These are phyloP conservation scores for Monarcha castaneiventris DNA, from an alignment of 2,113 vertebrate species.

Conservation along the genomic window DNA sequence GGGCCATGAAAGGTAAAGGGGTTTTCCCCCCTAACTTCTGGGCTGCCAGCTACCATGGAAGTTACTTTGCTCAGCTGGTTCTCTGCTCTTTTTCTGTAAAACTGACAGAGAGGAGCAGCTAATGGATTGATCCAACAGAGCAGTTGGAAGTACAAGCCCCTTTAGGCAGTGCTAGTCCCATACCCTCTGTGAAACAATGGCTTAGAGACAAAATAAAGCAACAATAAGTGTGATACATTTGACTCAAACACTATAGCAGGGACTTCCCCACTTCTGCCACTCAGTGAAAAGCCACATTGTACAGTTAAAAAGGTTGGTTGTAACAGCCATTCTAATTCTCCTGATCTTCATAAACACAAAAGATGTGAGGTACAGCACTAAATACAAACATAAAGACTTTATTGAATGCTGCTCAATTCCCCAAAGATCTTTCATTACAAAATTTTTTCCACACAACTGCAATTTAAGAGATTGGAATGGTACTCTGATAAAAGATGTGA, in stretches of 20 bases:
- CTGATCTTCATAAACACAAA: constrained; percentile 21
- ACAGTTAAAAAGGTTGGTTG: background rate
- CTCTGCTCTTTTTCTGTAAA: background rate
- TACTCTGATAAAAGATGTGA: constrained; percentile 85
- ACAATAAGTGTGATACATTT: background rate
- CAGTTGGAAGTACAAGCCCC: background rate
- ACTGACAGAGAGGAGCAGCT: background rate
- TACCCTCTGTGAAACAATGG: background rate
- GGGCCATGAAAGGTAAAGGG: background rate
- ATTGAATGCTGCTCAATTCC: constrained; percentile 89
- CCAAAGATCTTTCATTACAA: constrained; percentile 88
- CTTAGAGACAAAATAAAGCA: background rate
- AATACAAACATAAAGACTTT: constrained; percentile 96
- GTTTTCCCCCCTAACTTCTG: rapidly evolving
- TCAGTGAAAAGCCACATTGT: background rate
- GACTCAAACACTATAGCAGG: background rate
- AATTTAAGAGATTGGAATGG: constrained; percentile 89
- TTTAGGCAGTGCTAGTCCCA: background rate
- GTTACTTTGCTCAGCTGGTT: background rate
- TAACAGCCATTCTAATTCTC: background rate
- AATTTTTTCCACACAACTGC: constrained; percentile 83
- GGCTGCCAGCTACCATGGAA: background rate
- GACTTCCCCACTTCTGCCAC: rapidly evolving
- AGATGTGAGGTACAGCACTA: constrained; percentile 68
- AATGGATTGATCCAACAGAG: background rate